Percentiles rank a stretch among this genome's conserved stretches.
Evolutionary conservation across 1,140 invertebrate species (phyloP).

Genomic region (Zaprionus capensis): DNA sequence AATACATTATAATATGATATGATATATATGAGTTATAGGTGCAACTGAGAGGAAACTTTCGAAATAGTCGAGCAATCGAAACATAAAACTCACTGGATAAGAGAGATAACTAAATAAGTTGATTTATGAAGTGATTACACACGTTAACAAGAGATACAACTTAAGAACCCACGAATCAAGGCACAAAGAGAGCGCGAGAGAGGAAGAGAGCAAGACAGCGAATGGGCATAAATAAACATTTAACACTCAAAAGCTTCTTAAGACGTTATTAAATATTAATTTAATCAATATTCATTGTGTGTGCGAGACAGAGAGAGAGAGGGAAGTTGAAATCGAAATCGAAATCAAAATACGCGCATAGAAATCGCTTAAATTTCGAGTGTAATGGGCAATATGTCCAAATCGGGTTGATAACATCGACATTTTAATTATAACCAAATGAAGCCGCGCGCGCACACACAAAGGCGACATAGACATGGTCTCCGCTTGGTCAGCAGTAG

Average conservation of each 20-base stretch:
- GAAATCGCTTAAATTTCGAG: slow-evolving; percentile 82
- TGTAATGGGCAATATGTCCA: slow-evolving; percentile 82
- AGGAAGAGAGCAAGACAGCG: slow-evolving; percentile 13
- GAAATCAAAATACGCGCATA: slow-evolving; percentile 76
- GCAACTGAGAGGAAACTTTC: not conserved
- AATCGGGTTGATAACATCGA: slow-evolving; percentile 81
- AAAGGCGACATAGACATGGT: slow-evolving; percentile 17
- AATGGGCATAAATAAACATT: slow-evolving; percentile 73
- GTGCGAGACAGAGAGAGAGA: not conserved
- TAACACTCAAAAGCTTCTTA: slow-evolving; percentile 81
- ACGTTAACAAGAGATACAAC: slow-evolving; percentile 5
- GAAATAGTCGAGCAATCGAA: not conserved
- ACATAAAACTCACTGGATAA: slow-evolving; percentile 7
- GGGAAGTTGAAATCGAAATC: slow-evolving; percentile 44
- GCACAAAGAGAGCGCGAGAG: not conserved
- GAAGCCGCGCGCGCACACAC: slow-evolving; percentile 61
- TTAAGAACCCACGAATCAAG: not conserved
- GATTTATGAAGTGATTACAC: slow-evolving; percentile 10
- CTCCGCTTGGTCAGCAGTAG: not conserved
- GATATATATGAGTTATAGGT: not conserved
- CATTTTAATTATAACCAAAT: slow-evolving; percentile 83
- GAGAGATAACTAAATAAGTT: not conserved
- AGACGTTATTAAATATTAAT: slow-evolving; percentile 82
- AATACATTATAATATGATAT: not conserved
- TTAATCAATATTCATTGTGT: slow-evolving; percentile 81